These are phyloP conservation scores for Paramuricea clavata DNA, from an alignment of 92 coral and sea anemone species.

Conservation along the genomic window DNA sequence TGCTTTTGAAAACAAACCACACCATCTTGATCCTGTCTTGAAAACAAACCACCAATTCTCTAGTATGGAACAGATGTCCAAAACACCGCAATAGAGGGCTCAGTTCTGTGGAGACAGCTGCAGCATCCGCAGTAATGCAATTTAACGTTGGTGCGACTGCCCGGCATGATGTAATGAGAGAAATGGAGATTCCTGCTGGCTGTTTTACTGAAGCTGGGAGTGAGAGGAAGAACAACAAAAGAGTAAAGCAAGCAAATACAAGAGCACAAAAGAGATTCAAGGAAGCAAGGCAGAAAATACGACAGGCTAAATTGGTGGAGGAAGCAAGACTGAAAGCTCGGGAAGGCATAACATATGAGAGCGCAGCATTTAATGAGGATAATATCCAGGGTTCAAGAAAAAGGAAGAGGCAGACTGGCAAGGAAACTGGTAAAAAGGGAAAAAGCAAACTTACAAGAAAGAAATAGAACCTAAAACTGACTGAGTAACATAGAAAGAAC, in stretches of 20 bases:
- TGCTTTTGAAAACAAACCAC: constrained; percentile 29
- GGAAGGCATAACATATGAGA: constrained; percentile 67
- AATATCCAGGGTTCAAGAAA: constrained; percentile 42
- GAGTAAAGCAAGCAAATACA: constrained; percentile 58
- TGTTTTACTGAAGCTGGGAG: constrained; percentile 33
- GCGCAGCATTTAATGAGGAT: constrained; percentile 63
- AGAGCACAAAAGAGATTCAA: constrained; percentile 53
- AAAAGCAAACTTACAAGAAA: neutral
- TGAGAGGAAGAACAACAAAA: constrained; percentile 56
- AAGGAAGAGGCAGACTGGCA: neutral
- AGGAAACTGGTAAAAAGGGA: neutral
- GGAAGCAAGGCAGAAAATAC: constrained; percentile 59
- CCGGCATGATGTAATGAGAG: constrained; percentile 47
- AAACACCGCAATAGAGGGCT: constrained; percentile 55
- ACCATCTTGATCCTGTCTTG: constrained; percentile 52
- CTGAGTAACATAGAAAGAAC: neutral
- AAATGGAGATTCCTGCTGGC: constrained; percentile 45
- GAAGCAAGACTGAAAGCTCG: constrained; percentile 44
- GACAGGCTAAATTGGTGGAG: constrained; percentile 65
- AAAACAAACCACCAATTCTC: constrained; percentile 46
- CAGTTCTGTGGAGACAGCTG: constrained; percentile 48
- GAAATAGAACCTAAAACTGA: neutral
- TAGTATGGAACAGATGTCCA: constrained; percentile 62
- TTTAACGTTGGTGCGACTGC: constrained; percentile 48
- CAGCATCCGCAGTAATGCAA: constrained; percentile 51